Base-by-base conservation (phyloP, 1,140 invertebrate species). In the Drosophila varians region DNA sequence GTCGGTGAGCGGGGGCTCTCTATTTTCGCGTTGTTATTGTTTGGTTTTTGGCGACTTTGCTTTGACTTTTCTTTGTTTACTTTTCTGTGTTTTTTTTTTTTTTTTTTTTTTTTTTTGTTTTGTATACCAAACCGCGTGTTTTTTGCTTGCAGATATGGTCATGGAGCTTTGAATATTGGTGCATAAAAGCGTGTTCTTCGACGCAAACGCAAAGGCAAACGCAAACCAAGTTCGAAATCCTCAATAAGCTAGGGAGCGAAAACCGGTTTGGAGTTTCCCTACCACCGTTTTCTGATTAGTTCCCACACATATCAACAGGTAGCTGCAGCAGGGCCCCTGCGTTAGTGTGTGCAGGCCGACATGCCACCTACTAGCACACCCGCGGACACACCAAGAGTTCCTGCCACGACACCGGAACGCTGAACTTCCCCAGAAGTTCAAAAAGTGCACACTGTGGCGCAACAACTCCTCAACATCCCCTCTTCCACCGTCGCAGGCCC, bases 351-450 rank as follows among this genome's bases (percentile, higher is more conserved):
- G 48, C 46, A 34, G 21, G 69, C 42, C 57, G 51, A 53, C 56
- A 72, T 72, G 48, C 66, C 66, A 46, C 69, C 68, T 65, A 62
- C 61, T 64, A 42, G 57, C 25, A 40, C 42, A 47, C 55, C 56
- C 42, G 43, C 34, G 56, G 56, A 58, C 53, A 57, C 54, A 51
- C 34, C 38, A 25, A 23, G 31, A 71, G 54, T 31, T 47, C 7
- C 52, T 21, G 26, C 36, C 46, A 25, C 31, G 31, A 23, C 26
- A 60, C 25, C 66, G 71, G 34, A 72, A 53, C 43, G 54, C 47
- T 60, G 66, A 72, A 72, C 69, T 71, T 72, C 58, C 55, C 68
- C 31, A 72, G 69, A 61, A 61, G 56, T 61, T 73, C 56, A 72
- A 36, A 62, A 16, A 46, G 31, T 45, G 43, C 68, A 61, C 16